Percentiles rank a stretch among this genome's conserved stretches.
Evolutionary conservation across 2,797 vertebrate species (phyloP).

Genomic region (Pogoniulus pusillus): DNA sequence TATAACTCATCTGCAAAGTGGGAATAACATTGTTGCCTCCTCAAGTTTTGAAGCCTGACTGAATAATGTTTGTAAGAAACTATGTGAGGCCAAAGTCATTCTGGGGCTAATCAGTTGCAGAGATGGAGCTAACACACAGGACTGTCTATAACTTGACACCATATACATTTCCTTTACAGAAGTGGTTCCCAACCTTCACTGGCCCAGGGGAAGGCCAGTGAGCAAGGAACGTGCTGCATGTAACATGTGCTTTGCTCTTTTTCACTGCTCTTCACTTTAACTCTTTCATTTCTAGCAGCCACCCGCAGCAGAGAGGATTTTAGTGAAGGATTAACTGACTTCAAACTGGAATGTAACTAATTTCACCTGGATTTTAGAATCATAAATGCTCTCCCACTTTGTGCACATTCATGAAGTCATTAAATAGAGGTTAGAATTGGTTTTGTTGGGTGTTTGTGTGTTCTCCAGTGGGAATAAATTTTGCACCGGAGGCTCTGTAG

Average conservation of each 20-base stretch:
- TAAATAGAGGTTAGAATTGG: background rate
- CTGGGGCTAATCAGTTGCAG: slow-evolving; percentile 51
- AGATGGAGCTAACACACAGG: slow-evolving; percentile 26
- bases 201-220: slow-evolving; percentile 52
- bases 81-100: slow-evolving; percentile 29
- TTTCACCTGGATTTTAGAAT: slow-evolving; percentile 6
- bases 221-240: slow-evolving; percentile 5
- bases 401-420: background rate
- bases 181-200: slow-evolving; percentile 57
- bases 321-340: background rate
- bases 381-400: background rate
- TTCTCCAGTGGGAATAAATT: slow-evolving; percentile 11
- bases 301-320: background rate
- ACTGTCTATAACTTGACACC: slow-evolving; percentile 50
- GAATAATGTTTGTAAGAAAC: slow-evolving; percentile 31
- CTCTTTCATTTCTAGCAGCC: slow-evolving; percentile 18
- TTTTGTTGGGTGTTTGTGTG: background rate
- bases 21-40: background rate
- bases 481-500: background rate
- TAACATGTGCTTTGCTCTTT: slow-evolving; percentile 37
- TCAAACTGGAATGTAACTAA: too few relatives aligned
- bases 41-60: slow-evolving; percentile 24
- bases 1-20: slow-evolving; percentile 14
- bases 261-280: slow-evolving; percentile 31
- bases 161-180: slow-evolving; percentile 58